phyloP scores from a whole-genome alignment of 2,888 invertebrate genomes.

The Pollenia angustigena region DNA sequence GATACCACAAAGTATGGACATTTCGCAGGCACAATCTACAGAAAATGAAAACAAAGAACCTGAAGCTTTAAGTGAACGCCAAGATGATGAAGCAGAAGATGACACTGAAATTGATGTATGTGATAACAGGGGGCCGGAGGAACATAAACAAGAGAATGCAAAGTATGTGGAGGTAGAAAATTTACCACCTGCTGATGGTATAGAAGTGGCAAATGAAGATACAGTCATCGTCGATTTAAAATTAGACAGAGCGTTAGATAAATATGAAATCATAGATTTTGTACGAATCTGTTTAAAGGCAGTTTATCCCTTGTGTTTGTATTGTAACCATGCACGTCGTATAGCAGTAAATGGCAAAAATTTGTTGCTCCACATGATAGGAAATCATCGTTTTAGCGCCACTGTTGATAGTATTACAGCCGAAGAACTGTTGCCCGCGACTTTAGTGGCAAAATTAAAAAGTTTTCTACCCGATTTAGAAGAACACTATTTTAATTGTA shows the following conservation, averaged over 20 bases:
- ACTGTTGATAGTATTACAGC: conserved; percentile 91
- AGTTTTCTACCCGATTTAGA: conserved; percentile 86
- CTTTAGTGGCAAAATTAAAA: conserved; percentile 89
- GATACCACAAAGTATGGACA: conserved; percentile 13
- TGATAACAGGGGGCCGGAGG: conserved; percentile 61
- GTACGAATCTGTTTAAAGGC: conserved; percentile 90
- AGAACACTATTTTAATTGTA: conserved; percentile 89
- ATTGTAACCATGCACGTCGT: conserved; percentile 93
- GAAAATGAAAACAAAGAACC: conserved; percentile 27
- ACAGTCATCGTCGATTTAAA: conserved; percentile 89
- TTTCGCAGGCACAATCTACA: conserved; percentile 11
- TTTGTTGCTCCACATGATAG: conserved; percentile 91
- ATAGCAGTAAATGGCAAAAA: conserved; percentile 94
- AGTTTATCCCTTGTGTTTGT: conserved; percentile 90
- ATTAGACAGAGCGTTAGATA: conserved; percentile 90
- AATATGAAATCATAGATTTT: conserved; percentile 89
- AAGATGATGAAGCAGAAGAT: conserved; percentile 55
- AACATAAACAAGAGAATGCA: conserved; percentile 19
- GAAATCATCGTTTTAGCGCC: conserved; percentile 92
- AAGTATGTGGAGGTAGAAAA: conserved; percentile 34
- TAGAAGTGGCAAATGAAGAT: conserved; percentile 87
- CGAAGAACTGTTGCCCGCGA: conserved; percentile 89
- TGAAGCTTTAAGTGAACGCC: neutral
- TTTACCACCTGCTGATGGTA: conserved; percentile 81
- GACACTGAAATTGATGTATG: conserved; percentile 79